phyloP scores from a whole-genome alignment of 2,888 invertebrate genomes.

The Notodonta dromedarius region DNA sequence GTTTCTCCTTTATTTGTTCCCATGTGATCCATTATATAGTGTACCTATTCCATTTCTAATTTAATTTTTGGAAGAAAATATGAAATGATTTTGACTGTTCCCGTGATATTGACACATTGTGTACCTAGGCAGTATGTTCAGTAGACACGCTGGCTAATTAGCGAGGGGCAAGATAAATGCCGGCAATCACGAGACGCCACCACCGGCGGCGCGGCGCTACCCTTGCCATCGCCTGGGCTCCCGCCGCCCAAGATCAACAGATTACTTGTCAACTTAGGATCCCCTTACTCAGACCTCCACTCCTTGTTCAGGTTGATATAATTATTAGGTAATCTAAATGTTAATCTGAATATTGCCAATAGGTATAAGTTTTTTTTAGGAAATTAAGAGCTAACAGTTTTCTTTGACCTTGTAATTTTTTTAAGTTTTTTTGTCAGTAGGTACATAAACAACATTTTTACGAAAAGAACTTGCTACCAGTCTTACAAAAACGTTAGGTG shows the following conservation, averaged over 20 bases:
- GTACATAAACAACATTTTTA: no score
- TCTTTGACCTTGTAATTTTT: no score
- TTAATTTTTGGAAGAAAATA: no score
- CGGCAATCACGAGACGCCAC: conserved; percentile 70
- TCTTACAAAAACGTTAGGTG: no score
- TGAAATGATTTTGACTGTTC: no score
- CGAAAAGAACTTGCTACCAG: no score
- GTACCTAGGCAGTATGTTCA: conserved; percentile 45
- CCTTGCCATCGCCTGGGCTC: conserved; percentile 29
- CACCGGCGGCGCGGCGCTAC: conserved; percentile 48
- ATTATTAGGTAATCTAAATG: background rate
- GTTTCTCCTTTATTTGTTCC: background rate
- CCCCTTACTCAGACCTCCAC: conserved; percentile 27
- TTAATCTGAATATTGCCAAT: background rate
- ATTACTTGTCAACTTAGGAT: conserved; percentile 54
- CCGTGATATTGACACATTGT: conserved; percentile 39
- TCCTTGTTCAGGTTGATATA: background rate
- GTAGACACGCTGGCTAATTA: conserved; percentile 64
- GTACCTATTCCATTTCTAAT: no score
- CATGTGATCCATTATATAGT: background rate
- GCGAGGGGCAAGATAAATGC: conserved; percentile 75
- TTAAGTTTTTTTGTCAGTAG: no score
- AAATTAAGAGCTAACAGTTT: no score
- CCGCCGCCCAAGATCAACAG: conserved; percentile 30
- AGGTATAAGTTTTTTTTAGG: background rate